Evolutionary conservation across 2,797 vertebrate species (phyloP), one percentile per base, ranked within the genome.

Genomic region (Coregonus sp.): DNA sequence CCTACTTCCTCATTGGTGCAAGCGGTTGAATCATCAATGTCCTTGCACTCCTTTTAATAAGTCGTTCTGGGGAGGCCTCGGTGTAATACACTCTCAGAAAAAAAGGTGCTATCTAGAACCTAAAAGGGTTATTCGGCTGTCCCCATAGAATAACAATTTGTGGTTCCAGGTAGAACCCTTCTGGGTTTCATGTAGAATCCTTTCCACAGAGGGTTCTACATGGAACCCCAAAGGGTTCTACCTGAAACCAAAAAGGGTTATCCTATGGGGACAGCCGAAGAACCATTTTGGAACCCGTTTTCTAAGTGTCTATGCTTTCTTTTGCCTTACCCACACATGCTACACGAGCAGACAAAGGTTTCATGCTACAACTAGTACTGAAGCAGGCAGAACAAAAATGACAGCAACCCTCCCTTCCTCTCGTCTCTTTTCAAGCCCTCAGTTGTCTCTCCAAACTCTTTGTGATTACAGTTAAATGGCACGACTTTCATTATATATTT

Each of bases 321-420:
- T 16, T 29, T n/a, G 54, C 61, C 76, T 31, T 56, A 66, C 50
- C 4, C 80, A 84, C 89, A 87, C 91, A 91, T 93, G 89, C 90
- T 85, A 89, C 78, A 78, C 88, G 87, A 90, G 90, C 85, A 63
- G 29, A 66, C 75, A 37, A 54, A 85, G 65, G 73, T 78, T 85
- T 89, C 91, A 93, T 93, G 92, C 92, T 90, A 84, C 85, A 84
- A 89, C 89, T 82, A 88, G 77, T 88, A 92, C 75, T 86, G 79
- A 90, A 89, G 88, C 88, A 91, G 86, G 91, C 88, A 90, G 78
- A 76, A 81, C 61, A 35, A 83, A 77, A 86, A 72, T 0, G 75
- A 83, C 72, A 84, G 83, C 78, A 72, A 40, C 31, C 33, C 33
- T 25, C 52, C 75, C 81, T 78, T 84, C 73, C 63, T 33, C 52